Evolutionary conservation across 2,797 vertebrate genomes (phyloP).

Genomic region (Darevskia mixta): DNA sequence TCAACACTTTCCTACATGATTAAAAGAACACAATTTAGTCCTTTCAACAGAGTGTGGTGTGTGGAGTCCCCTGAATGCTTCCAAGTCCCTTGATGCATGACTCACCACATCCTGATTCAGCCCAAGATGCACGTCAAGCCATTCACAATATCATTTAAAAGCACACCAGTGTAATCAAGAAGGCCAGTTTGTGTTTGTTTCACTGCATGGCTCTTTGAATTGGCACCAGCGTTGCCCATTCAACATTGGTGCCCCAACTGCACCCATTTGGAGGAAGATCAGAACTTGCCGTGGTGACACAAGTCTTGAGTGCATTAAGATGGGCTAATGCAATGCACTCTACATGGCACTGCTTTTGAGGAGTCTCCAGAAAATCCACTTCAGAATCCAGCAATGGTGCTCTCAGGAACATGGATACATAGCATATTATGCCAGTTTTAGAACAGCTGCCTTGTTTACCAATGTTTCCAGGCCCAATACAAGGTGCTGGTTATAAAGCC

Average conservation of each 20-base stretch:
- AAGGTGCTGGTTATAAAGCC: neutral
- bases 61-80: neutral
- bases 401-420: neutral
- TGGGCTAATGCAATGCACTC: neutral
- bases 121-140: neutral
- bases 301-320: neutral
- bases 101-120: constrained; percentile 1
- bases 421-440: neutral
- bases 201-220: neutral
- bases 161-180: neutral
- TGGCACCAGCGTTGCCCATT: neutral
- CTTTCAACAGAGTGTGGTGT: neutral
- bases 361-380: neutral
- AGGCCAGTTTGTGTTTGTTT: neutral
- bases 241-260: neutral
- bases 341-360: neutral
- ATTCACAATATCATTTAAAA: neutral
- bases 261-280: neutral
- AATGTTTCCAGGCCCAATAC: too few relatives aligned
- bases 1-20: neutral
- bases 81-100: neutral
- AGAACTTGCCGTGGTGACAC: neutral
- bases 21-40: neutral
- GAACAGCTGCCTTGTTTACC: neutral
- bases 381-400: neutral